Conservation (phyloP, 2,888 invertebrate species). For the Notodonta ziczac region DNA sequence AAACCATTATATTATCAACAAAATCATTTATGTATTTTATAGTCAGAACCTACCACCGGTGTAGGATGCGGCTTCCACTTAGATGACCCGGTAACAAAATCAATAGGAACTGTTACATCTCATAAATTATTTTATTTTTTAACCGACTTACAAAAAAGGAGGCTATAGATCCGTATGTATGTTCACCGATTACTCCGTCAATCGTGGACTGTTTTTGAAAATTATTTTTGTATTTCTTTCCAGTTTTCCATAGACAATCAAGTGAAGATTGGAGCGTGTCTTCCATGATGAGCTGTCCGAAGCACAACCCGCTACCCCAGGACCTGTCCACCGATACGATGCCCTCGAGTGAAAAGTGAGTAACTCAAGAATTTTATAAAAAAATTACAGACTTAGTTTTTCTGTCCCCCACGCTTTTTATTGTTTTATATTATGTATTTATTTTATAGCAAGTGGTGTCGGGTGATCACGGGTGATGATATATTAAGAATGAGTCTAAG, state of each 20-base stretch:
- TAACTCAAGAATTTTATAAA: slow-evolving; percentile 24
- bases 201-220: too few relatives aligned
- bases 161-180: too few relatives aligned
- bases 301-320: slow-evolving; percentile 76
- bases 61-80: too few relatives aligned
- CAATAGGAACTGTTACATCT: too few relatives aligned
- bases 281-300: slow-evolving; percentile 89
- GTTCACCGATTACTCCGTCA: too few relatives aligned
- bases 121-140: too few relatives aligned
- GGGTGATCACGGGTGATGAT: slow-evolving; percentile 89
- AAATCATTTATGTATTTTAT: too few relatives aligned
- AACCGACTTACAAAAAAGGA: too few relatives aligned
- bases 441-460: slow-evolving; percentile 83
- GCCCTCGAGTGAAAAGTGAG: slow-evolving; percentile 79
- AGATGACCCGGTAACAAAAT: too few relatives aligned
- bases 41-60: too few relatives aligned
- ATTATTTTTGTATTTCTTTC: slow-evolving; percentile 15
- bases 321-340: slow-evolving; percentile 67
- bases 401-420: slow-evolving; percentile 22
- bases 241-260: slow-evolving; percentile 70
- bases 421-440: slow-evolving; percentile 36
- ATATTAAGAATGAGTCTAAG: slow-evolving; percentile 92
- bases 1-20: too few relatives aligned
- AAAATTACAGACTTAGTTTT: slow-evolving; percentile 4
- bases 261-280: slow-evolving; percentile 89